Evolutionary conservation across 2,888 invertebrate genomes (phyloP).

Genomic region (Buathra laborator): DNA sequence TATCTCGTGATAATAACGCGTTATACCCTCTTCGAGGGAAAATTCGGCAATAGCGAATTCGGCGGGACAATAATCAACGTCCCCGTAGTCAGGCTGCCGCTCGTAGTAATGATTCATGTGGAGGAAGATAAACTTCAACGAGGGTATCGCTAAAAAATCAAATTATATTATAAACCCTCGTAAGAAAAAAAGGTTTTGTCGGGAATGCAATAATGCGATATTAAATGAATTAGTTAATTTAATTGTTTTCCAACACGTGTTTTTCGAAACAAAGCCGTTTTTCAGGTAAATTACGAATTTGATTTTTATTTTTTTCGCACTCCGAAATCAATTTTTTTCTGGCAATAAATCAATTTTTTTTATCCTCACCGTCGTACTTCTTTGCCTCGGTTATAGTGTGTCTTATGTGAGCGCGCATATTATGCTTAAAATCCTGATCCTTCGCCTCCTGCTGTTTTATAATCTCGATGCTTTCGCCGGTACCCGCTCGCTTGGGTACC

Average conservation of each 20-base stretch:
- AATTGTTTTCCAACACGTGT: background rate
- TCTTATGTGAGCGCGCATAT: constrained; percentile 77
- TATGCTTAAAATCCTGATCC: constrained; percentile 67
- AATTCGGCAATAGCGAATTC: constrained; percentile 86
- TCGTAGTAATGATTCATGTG: constrained; percentile 83
- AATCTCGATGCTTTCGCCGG: constrained; percentile 75
- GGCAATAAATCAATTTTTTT: background rate
- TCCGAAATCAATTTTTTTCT: background rate
- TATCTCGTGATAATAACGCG: constrained; percentile 80
- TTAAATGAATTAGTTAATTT: background rate
- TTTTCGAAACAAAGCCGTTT: background rate
- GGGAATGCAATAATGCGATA: background rate
- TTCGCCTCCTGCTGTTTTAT: constrained; percentile 71
- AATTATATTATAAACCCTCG: background rate
- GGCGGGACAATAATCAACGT: constrained; percentile 85
- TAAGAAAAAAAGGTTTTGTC: background rate
- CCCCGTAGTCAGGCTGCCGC: constrained; percentile 62
- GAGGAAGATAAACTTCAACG: constrained; percentile 80
- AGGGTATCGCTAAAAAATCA: constrained; percentile 73
- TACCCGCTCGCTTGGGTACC: constrained; percentile 76
- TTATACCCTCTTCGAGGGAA: constrained; percentile 85
- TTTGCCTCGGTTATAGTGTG: constrained; percentile 66
- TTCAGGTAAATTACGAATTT: background rate
- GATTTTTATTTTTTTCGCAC: background rate
- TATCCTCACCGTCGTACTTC: constrained; percentile 67